Conservation (phyloP, 1,140 invertebrate species). For the Dendrolimus punctatus region DNA sequence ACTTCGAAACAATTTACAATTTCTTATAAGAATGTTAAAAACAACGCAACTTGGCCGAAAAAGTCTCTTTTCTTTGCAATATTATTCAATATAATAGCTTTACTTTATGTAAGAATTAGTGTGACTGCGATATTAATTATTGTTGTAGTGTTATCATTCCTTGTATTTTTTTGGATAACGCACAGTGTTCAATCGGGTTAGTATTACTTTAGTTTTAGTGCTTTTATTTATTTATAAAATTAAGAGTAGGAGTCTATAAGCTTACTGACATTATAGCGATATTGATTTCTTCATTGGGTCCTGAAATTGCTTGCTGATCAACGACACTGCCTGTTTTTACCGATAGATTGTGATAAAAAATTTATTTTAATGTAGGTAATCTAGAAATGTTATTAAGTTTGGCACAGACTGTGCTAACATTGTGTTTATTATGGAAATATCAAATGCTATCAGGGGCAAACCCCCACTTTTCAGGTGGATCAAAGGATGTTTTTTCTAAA, state of each 20-base stretch:
- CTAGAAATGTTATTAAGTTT: too few relatives aligned
- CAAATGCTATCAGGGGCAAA: too few relatives aligned
- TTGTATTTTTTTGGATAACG: conserved; percentile 55
- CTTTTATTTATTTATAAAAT: conserved; percentile 4
- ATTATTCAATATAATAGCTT: conserved; percentile 44
- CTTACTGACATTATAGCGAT: too few relatives aligned
- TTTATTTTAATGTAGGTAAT: too few relatives aligned
- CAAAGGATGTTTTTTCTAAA: too few relatives aligned
- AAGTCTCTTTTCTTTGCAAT: conserved; percentile 42
- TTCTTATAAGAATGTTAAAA: conserved; percentile 40
- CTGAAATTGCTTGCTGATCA: too few relatives aligned
- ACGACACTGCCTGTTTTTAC: too few relatives aligned
- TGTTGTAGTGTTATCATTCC: conserved; percentile 42
- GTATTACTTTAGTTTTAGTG: conserved; percentile 10
- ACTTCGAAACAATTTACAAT: conserved; percentile 48
- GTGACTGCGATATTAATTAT: conserved; percentile 39
- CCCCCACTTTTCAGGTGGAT: too few relatives aligned
- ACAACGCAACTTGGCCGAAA: conserved; percentile 34
- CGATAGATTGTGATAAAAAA: too few relatives aligned
- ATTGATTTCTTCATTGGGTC: too few relatives aligned
- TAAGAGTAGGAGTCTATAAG: background rate
- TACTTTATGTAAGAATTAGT: conserved; percentile 45
- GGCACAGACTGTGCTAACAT: too few relatives aligned
- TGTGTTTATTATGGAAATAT: too few relatives aligned
- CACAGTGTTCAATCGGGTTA: conserved; percentile 59